Evolutionary conservation across 1,140 invertebrate genomes (phyloP), one percentile per base, ranked within the genome.

Genomic region (Acromyrmex echinatior): DNA sequence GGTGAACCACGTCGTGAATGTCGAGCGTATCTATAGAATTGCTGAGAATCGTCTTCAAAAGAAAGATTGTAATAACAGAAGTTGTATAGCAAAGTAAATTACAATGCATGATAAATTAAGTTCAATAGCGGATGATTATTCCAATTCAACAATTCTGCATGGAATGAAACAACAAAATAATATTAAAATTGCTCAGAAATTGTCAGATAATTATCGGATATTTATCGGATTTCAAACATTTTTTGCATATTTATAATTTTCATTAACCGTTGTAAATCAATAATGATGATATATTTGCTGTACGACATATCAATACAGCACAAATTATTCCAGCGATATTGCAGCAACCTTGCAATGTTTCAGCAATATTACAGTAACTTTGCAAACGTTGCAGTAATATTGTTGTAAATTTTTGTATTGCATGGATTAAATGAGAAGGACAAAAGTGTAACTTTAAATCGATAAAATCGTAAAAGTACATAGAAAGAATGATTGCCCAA

Each of bases 91-190:
- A 12, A 74, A 6, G 25, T 49, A 10, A 78, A 78, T 28, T 63
- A 35, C 73, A 16, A 39, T 78, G 21, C 35, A 16, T 18, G 25
- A 78, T 62, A 79, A 79, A 77, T 77, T 62, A 77, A 60, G 9
- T 14, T 49, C 28, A n/a, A 16, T 53, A 9, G n/a, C 28, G 7
- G n/a, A 68, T 31, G 25, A 68, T 80, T 68, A 35, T 68, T 21
- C 28, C 35, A 16, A n/a, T 58, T 25, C 56, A 51, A 10, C 28
- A 10, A 66, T 79, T 51, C n/a, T 49, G 21, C 49, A 51, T 53
- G 1, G 6, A 65, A 25, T 25, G 25, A 25, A 35, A 21, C 2
- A 16, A 51, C 14, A 49, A 25, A 62, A 14, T 60, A 6, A 60
- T 76, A 77, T 78, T 77, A 62, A 77, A 62, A 25, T 25, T 62